These are phyloP conservation scores for Carettochelys insculpta DNA, from an alignment of 2,113 vertebrate genomes.

Conservation along the genomic window DNA sequence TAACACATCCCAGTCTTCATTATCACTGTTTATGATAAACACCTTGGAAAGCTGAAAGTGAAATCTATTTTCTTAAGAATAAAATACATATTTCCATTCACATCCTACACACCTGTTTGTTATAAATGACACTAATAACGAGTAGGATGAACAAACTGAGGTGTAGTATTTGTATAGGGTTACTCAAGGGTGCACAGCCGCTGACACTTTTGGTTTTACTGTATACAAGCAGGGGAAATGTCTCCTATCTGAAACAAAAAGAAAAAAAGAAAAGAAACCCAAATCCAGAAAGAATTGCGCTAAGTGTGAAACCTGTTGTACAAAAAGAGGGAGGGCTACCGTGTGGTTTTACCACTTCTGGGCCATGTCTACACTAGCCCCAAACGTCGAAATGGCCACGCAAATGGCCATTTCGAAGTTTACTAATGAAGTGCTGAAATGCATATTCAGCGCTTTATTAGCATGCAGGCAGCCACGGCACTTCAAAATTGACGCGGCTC, in stretches of 20 bases:
- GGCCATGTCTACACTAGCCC: no score
- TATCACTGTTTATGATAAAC: not conserved
- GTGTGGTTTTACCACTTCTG: not conserved
- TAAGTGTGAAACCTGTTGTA: not conserved
- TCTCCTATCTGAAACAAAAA: not conserved
- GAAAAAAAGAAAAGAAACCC: not conserved
- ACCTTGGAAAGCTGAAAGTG: not conserved
- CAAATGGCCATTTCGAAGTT: no score
- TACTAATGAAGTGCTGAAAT: no score
- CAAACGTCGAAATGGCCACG: no score
- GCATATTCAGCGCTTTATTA: no score
- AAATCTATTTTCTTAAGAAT: not conserved
- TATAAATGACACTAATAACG: rapidly evolving
- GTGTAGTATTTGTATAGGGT: not conserved
- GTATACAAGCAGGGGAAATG: not conserved
- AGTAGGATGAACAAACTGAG: not conserved
- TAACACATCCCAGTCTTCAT: not conserved
- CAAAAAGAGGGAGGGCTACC: not conserved
- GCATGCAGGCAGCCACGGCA: no score
- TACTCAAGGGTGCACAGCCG: not conserved
- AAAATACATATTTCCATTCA: not conserved
- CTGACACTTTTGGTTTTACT: not conserved
- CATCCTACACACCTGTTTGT: not conserved
- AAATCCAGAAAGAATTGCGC: not conserved
- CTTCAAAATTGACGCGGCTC: no score